Base-by-base conservation (phyloP, 2,113 vertebrate genomes). In the Oryzias celebensis region DNA sequence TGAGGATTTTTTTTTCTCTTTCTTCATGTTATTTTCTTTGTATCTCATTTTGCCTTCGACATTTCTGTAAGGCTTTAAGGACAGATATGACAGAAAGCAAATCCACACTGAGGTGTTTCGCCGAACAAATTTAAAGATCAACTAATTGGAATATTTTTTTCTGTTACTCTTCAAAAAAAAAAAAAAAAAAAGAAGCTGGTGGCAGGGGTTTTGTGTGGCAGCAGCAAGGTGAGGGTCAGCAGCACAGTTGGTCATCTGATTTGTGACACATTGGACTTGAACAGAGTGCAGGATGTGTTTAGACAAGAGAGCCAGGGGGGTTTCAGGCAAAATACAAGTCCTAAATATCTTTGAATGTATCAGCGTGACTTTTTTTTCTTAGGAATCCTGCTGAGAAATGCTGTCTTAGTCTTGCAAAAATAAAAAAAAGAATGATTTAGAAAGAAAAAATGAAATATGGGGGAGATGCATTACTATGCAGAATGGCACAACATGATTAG, bases 301-400 rank as follows among this genome's bases (percentile, higher is more conserved):
- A 69, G 74, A 85, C 83, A 75, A 78, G 69, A 61, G 60, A 67
- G 65, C 68, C 61, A 84, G 69, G 78, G 75, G 73, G 54, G 62
- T 73, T 85, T 75, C 80, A 48, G 74, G 67, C 68, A 77, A 83
- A 84, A 81, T 75, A 51, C 59, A 75, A 71, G 74, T 84, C 71
- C 62, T 58, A 70, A 71, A 83, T 62, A 58, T 84, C 69, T 80
- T 71, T 83, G 47, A 87, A 89, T 83, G 87, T 63, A 82, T 82
- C 69, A 74, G 81, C 71, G 71, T 81, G 55, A 80, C 67, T 75
- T 66, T 73, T 59, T 62, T 78, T 80, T 59, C 82, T 68, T 58
- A 41, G 47, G 67, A 82, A 72, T 79, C 68, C 75, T 78, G 78
- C 61, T 71, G 73, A 73, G 68, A 86, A 84, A 81, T 52, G 64